These are phyloP conservation scores for Microctonus brassicae DNA, from an alignment of 2,888 invertebrate species.

Conservation along the genomic window DNA sequence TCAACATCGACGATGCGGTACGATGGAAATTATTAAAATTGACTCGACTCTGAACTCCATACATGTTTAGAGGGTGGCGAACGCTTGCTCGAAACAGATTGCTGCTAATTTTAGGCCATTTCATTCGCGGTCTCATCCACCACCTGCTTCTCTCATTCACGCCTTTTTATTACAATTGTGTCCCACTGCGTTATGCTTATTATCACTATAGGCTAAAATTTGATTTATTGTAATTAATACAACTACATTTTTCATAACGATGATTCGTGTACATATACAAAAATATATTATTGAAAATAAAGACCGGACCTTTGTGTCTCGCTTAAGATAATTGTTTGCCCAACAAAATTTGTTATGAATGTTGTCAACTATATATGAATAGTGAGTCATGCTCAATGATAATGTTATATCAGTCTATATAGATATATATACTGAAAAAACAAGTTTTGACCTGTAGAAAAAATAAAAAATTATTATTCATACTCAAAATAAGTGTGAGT, in stretches of 20 bases:
- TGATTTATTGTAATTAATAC: no score
- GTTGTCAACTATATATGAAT: no score
- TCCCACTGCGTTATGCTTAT: conserved; percentile 1
- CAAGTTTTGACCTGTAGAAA: neutral
- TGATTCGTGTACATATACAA: neutral
- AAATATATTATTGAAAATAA: neutral
- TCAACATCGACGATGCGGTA: conserved; percentile 32
- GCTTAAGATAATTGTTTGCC: neutral
- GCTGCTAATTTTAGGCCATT: conserved; percentile 57
- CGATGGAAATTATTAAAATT: conserved; percentile 59
- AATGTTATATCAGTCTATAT: no score
- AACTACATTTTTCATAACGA: no score
- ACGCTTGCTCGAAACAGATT: conserved; percentile 52
- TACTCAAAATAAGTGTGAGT: neutral
- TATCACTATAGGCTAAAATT: conserved; percentile 24
- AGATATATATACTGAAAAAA: no score
- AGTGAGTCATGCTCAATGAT: no score
- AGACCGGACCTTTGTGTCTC: neutral
- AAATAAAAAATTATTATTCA: neutral
- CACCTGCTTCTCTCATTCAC: conserved; percentile 53
- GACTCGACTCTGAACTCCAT: conserved; percentile 46
- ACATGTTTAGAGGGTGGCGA: conserved; percentile 29
- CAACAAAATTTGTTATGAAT: neutral
- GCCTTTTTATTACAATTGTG: conserved; percentile 29
- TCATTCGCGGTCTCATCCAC: conserved; percentile 59